A percentile compares a stretch with the other conserved stretches of the same genome.
These are phyloP conservation scores for Leptobrachium ailaonicum DNA, from an alignment of 2,113 vertebrate species.

Conservation along the genomic window DNA sequence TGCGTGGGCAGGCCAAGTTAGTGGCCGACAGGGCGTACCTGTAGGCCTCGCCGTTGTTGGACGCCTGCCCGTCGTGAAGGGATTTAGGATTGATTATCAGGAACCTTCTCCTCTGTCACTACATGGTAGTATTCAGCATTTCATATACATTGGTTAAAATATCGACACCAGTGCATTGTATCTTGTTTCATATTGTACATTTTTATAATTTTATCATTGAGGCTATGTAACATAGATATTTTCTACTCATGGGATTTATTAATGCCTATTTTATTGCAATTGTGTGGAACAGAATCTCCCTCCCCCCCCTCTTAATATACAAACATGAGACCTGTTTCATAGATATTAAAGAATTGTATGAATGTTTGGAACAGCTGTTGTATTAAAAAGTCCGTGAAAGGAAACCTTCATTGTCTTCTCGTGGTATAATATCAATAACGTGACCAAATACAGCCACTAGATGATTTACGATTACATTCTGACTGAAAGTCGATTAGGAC, in stretches of 20 bases:
- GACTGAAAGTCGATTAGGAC: too few relatives aligned
- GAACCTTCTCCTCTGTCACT: too few relatives aligned
- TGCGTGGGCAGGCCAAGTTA: too few relatives aligned
- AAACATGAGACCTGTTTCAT: not conserved
- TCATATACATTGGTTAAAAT: too few relatives aligned
- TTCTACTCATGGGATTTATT: not conserved
- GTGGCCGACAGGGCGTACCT: too few relatives aligned
- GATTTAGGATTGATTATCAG: too few relatives aligned
- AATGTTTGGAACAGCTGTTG: not conserved
- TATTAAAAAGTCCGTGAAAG: not conserved
- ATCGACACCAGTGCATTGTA: not conserved
- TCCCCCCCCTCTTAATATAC: not conserved
- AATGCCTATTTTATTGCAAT: not conserved
- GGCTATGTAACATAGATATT: not conserved
- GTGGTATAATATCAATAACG: too few relatives aligned
- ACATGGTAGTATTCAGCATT: too few relatives aligned
- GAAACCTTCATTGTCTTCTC: not conserved
- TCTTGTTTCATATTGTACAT: not conserved
- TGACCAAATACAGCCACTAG: too few relatives aligned
- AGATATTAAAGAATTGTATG: not conserved
- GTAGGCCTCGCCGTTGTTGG: too few relatives aligned
- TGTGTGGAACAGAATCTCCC: not conserved
- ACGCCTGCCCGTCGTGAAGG: too few relatives aligned
- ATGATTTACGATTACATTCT: too few relatives aligned
- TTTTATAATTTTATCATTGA: not conserved